Evolutionary conservation across 1,140 invertebrate species (phyloP).

Genomic region (Solenopsis invicta): DNA sequence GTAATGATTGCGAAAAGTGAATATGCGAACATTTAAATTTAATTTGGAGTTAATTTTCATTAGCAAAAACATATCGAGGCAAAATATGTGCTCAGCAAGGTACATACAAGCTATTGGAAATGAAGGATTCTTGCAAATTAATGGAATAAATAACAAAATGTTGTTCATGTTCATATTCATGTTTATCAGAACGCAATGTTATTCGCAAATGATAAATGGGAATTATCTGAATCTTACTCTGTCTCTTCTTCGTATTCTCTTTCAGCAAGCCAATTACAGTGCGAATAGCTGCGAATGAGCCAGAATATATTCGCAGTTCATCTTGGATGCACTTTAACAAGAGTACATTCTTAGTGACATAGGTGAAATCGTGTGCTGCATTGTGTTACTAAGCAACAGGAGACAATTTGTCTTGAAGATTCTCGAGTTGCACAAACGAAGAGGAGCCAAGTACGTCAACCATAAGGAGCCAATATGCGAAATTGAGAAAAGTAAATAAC

Average conservation of each 20-base stretch:
- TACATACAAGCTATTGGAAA: background rate
- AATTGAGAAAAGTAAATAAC: slow-evolving; percentile 47
- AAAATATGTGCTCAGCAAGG: background rate
- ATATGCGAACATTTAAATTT: background rate
- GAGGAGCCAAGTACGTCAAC: slow-evolving; percentile 36
- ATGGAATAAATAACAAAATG: slow-evolving; percentile 2
- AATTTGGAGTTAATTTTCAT: slow-evolving; percentile 5
- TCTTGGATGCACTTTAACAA: slow-evolving; percentile 39
- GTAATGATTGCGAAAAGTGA: background rate
- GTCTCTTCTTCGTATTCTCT: background rate
- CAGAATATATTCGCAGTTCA: background rate
- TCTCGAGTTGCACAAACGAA: slow-evolving; percentile 29
- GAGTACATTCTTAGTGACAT: slow-evolving; percentile 32
- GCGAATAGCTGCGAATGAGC: slow-evolving; percentile 8
- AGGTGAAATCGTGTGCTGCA: slow-evolving; percentile 36
- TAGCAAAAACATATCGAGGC: background rate
- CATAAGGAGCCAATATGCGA: slow-evolving; percentile 31
- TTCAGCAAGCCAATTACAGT: slow-evolving; percentile 16
- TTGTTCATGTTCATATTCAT: background rate
- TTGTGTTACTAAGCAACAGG: slow-evolving; percentile 52
- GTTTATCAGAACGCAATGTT: background rate
- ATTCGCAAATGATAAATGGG: background rate
- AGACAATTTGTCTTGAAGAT: slow-evolving; percentile 43
- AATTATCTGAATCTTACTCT: background rate
- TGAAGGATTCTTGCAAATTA: background rate